Percentiles rank a stretch among this genome's conserved stretches.
Evolutionary conservation across 2,113 vertebrate genomes (phyloP).

Genomic region (Austrofundulus limnaeus): DNA sequence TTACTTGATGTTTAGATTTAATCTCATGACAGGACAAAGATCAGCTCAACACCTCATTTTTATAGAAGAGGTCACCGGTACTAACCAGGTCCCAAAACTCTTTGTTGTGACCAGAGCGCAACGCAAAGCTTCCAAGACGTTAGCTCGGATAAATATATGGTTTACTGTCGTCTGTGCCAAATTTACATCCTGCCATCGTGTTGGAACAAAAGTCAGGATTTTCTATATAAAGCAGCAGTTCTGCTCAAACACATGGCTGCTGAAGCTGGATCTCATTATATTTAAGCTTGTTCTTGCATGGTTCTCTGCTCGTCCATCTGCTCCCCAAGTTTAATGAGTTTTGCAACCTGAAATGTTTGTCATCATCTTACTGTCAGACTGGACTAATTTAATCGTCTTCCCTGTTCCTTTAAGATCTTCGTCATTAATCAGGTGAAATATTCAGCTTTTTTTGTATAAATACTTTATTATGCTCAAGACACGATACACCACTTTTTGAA

Average conservation of each 20-base stretch:
- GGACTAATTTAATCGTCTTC: neutral
- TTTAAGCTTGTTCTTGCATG: constrained; percentile 14
- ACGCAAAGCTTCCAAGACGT: neutral
- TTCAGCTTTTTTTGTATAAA: too few relatives aligned
- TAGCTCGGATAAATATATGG: neutral
- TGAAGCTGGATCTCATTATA: constrained; percentile 4
- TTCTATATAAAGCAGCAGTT: neutral
- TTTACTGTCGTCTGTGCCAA: neutral
- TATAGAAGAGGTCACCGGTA: neutral
- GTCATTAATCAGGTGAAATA: neutral
- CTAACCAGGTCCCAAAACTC: neutral
- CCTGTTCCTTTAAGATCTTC: neutral
- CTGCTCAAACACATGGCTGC: constrained; percentile 12
- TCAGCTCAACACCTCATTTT: too few relatives aligned
- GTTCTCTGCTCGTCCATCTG: constrained; percentile 41
- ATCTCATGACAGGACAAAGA: neutral
- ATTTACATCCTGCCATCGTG: neutral
- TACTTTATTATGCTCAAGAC: too few relatives aligned
- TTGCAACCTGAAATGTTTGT: constrained; percentile 24
- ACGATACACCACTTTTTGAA: too few relatives aligned
- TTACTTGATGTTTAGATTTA: too few relatives aligned
- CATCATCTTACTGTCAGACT: constrained; percentile 16
- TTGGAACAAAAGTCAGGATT: constrained; percentile 4
- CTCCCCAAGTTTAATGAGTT: constrained; percentile 33
- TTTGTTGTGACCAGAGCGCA: neutral